Evolutionary conservation across 1,140 invertebrate genomes (phyloP).

Genomic region (Lordiphosa collinella): DNA sequence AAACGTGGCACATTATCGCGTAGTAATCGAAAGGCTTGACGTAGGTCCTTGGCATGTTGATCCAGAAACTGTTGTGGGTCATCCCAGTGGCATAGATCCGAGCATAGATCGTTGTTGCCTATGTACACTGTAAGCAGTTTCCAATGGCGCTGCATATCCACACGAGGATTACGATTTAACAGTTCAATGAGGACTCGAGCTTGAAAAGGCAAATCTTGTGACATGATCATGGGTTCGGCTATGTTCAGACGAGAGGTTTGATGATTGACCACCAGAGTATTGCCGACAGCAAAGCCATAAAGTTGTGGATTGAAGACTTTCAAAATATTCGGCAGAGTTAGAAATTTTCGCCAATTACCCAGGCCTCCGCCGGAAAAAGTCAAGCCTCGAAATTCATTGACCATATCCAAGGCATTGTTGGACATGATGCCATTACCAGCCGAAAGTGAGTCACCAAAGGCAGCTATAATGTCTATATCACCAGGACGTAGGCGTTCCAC

Average conservation of each 20-base stretch:
- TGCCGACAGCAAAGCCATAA: constrained; percentile 80
- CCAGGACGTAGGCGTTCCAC: constrained; percentile 82
- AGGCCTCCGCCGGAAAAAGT: constrained; percentile 81
- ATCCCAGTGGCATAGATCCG: constrained; percentile 81
- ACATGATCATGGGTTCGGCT: constrained; percentile 83
- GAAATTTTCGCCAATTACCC: constrained; percentile 81
- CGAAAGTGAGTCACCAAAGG: constrained; percentile 86
- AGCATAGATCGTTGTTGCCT: constrained; percentile 87
- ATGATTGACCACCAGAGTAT: constrained; percentile 52
- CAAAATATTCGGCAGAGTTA: constrained; percentile 83
- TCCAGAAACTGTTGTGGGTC: constrained; percentile 29
- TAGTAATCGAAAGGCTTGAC: constrained; percentile 46
- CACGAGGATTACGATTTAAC: constrained; percentile 82
- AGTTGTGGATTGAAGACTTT: constrained; percentile 84
- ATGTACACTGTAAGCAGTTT: constrained; percentile 86
- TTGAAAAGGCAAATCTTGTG: constrained; percentile 83
- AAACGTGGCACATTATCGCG: constrained; percentile 66
- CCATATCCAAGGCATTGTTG: constrained; percentile 43
- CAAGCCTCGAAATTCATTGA: constrained; percentile 66
- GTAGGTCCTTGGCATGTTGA: constrained; percentile 56
- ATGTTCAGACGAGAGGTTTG: constrained; percentile 82
- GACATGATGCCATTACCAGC: constrained; percentile 82
- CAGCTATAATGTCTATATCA: constrained; percentile 85
- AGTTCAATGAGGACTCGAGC: constrained; percentile 82
- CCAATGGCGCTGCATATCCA: constrained; percentile 85